Evolutionary conservation across 92 coral and sea anemone genomes (phyloP).

Genomic region (Parazoanthus darwini): DNA sequence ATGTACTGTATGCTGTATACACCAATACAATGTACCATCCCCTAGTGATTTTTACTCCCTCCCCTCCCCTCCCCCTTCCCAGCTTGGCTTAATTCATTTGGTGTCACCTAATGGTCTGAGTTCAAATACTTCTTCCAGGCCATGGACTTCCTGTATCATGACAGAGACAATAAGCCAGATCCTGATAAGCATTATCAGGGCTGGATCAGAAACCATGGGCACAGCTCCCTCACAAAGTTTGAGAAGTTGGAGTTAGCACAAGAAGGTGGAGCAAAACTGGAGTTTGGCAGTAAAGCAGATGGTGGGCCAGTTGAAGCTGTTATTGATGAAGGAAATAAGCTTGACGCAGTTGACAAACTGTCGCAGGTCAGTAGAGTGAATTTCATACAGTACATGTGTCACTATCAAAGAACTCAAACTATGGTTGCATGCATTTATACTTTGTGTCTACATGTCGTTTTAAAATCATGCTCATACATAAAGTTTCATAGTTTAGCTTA

Average conservation of each 20-base stretch:
- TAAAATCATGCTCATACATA: too few relatives aligned
- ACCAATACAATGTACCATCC: too few relatives aligned
- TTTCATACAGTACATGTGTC: too few relatives aligned
- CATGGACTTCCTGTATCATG: neutral
- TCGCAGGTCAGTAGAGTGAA: slow-evolving; percentile 63
- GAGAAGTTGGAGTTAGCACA: slow-evolving; percentile 57
- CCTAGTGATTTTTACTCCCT: neutral
- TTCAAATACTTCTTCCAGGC: neutral
- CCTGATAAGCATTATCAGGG: slow-evolving; percentile 29
- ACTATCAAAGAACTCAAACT: too few relatives aligned
- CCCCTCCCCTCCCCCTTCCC: neutral
- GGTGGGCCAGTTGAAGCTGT: slow-evolving; percentile 56
- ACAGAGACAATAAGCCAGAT: neutral
- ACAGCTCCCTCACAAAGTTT: slow-evolving; percentile 72
- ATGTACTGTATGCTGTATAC: too few relatives aligned
- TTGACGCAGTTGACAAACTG: slow-evolving; percentile 66
- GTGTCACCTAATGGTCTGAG: too few relatives aligned
- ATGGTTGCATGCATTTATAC: too few relatives aligned
- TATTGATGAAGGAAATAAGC: slow-evolving; percentile 59
- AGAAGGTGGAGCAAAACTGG: slow-evolving; percentile 35
- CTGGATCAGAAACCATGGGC: slow-evolving; percentile 78
- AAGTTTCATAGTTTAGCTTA: too few relatives aligned
- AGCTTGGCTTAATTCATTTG: too few relatives aligned
- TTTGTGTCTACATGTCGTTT: too few relatives aligned
- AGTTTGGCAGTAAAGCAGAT: slow-evolving; percentile 49